phyloP scores from a whole-genome alignment of 2,113 vertebrate species.

The Arenaria interpres region DNA sequence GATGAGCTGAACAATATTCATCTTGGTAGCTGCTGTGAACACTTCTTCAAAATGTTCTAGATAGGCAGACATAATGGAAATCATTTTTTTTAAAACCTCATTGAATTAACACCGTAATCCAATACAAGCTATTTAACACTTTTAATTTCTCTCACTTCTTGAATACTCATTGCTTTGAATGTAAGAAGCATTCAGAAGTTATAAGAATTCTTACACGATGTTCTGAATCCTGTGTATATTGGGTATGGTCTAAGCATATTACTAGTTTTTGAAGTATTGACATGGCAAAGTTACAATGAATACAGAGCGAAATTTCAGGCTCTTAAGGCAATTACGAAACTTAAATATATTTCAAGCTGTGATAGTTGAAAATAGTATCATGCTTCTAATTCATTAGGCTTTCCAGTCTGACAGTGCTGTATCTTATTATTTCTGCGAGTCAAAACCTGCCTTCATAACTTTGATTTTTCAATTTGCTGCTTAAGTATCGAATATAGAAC shows the following conservation, averaged over 20 bases:
- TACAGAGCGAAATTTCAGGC: background rate
- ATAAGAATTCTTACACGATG: background rate
- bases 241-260: background rate
- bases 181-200: background rate
- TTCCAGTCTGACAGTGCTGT: background rate
- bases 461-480: slow-evolving; percentile 20
- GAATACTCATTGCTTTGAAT: background rate
- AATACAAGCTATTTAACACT: background rate
- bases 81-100: background rate
- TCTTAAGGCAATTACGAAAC: background rate
- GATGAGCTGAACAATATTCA: background rate
- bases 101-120: background rate
- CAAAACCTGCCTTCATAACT: background rate
- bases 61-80: background rate
- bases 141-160: background rate
- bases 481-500: background rate
- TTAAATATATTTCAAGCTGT: background rate
- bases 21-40: background rate
- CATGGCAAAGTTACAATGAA: background rate
- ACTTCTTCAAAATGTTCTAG: background rate
- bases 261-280: background rate
- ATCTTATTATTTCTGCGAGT: background rate
- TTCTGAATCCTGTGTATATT: background rate
- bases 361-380: background rate
- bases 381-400: background rate